Percentiles rank a stretch among this genome's conserved stretches.
Evolutionary conservation across 2,797 vertebrate species (phyloP).

Genomic region (Crax fasciolata): DNA sequence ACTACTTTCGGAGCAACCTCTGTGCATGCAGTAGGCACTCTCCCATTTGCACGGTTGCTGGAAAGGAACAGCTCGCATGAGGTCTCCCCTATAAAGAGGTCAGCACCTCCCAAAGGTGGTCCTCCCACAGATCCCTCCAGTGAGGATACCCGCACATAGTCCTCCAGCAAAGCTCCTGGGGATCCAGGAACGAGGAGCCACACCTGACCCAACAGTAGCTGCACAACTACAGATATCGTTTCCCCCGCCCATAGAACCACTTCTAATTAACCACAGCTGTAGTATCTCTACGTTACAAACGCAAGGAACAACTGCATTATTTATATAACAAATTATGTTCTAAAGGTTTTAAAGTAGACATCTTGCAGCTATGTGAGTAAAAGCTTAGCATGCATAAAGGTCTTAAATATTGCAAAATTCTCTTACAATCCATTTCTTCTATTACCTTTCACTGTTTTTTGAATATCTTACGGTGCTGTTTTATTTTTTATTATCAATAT

Average conservation of each 20-base stretch:
- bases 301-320: background rate
- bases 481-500: constrained; percentile 37
- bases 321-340: constrained; percentile 12
- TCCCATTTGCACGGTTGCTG: background rate
- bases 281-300: background rate
- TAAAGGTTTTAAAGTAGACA: constrained; percentile 13
- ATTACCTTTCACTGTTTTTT: background rate
- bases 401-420: constrained; percentile 46
- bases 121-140: background rate
- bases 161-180: background rate
- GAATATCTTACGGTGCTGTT: constrained; percentile 45
- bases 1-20: too few relatives aligned
- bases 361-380: constrained; percentile 20
- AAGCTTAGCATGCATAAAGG: background rate
- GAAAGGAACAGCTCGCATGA: background rate
- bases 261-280: background rate
- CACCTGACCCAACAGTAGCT: background rate
- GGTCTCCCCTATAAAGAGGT: background rate
- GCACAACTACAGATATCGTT: background rate
- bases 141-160: background rate
- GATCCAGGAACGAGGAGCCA: background rate
- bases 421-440: background rate
- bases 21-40: background rate
- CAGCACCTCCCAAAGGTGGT: background rate
- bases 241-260: background rate